Evolutionary conservation across 2,797 vertebrate genomes (phyloP), one percentile per base, ranked within the genome.

Genomic region (Arctocebus calabarensis): DNA sequence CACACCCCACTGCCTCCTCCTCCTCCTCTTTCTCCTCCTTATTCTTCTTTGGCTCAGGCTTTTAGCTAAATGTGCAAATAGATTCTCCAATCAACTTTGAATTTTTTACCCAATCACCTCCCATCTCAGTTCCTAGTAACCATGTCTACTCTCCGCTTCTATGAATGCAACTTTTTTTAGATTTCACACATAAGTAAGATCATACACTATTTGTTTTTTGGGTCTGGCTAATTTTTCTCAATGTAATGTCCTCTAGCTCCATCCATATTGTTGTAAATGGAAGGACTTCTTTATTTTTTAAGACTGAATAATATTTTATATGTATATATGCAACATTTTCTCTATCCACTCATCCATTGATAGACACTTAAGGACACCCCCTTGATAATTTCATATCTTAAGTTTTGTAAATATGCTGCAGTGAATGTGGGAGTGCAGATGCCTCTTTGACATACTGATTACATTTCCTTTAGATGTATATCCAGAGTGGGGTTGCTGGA

Each of bases 31-130:
- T 2, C 45, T 48, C 45, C 81, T 90, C 59, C 59, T 9, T 32
- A 25, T 62, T 62, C 79, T 61, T 64, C 29, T 64, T 64, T 64
- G 7, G 19, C 4, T 84, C 13, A 16, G 75, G 20, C 17, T 85
- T 95, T 93, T 90, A 93, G 77, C 45, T 81, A 79, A 37, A 81
- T 90, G 25, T 55, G 0, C 32, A 92, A 61, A 84, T 43, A 84
- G 20, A 23, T 75, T 87, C 92, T 64, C n/a, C 59, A 75, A 77
- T 59, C 37, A 77, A 19, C 64, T 71, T 94, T 87, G 34, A n/a
- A 29, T 92, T 90, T 73, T 77, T 32, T 8, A 12, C 77, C 32
- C 57, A 74, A 37, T 37, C 14, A 22, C 37, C 34, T 23, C n/a
- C 25, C 43, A 17, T 13, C n/a, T 37, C 12, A 83, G 22, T 2